Evolutionary conservation across 2,113 vertebrate genomes (phyloP).

Genomic region (Bubo blakistoni): DNA sequence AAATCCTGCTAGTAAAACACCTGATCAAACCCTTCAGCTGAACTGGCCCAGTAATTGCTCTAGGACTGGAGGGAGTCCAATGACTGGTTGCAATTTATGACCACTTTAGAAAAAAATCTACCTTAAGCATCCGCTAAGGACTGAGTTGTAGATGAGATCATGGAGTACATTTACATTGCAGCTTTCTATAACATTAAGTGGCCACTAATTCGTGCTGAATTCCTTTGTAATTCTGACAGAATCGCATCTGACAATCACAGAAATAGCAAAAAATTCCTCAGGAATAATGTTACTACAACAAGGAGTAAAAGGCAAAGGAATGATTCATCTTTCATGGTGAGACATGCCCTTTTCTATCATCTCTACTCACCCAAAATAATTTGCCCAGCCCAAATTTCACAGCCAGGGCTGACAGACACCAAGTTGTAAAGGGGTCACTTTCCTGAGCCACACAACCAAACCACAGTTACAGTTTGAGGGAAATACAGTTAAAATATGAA

Average conservation of each 20-base stretch:
- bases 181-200: constrained; percentile 39
- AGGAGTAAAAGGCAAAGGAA: constrained; percentile 44
- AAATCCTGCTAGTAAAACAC: constrained; percentile 70
- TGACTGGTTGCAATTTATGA: constrained; percentile 72
- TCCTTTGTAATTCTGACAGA: constrained; percentile 50
- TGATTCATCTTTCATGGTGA: constrained; percentile 59
- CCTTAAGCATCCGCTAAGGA: constrained; percentile 64
- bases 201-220: constrained; percentile 59
- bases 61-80: constrained; percentile 68
- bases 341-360: constrained; percentile 66
- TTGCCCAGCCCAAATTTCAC: constrained; percentile 57
- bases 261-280: constrained; percentile 50
- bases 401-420: constrained; percentile 22
- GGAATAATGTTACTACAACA: constrained; percentile 58
- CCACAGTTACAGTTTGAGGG: not conserved
- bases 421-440: constrained; percentile 26
- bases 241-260: constrained; percentile 58
- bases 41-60: constrained; percentile 70
- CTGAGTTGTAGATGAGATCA: constrained; percentile 66
- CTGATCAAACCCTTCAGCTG: constrained; percentile 68
- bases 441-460: not conserved
- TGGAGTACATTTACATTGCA: constrained; percentile 59
- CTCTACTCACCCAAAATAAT: constrained; percentile 63
- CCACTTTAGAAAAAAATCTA: constrained; percentile 66
- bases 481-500: not conserved